Evolutionary conservation across 2,797 vertebrate species (phyloP), one percentile per base, ranked within the genome.

Genomic region (Sebastes steindachneri): DNA sequence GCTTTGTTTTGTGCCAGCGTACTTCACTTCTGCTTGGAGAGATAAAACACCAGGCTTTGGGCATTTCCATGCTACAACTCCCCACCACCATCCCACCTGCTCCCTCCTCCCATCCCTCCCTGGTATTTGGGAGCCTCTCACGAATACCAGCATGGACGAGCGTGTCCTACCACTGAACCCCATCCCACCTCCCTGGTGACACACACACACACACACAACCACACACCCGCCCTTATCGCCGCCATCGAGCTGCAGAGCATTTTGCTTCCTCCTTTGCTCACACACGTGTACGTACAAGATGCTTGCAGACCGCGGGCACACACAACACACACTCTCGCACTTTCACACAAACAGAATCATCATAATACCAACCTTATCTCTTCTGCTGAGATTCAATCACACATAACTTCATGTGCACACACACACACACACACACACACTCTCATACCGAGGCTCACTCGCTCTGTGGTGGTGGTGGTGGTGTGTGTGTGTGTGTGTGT

Each of bases 101-200:
- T 67, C 70, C 33, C 60, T 11, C 9, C 31, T 10, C 59, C 73
- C 48, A 74, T 84, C 83, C 86, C 54, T 1, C 86, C 89, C 73
- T 85, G 88, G 84, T 92, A 93, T 90, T 92, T 75, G 58, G 86
- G 86, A 92, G 90, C 85, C 91, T 96, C 93, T 96, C 94, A 95
- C 94, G 95, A 95, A 96, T 96, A 96, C 95, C 95, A 95, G 95
- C 95, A 96, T 96, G 89, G 79, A 83, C 35, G 26, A 81, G 68
- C 85, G 4, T 95, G 94, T 95, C 94, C 94, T 94, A 87, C 84
- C 93, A 92, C 85, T 96, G 95, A 96, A 96, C 95, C 95, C 88
- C 83, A 65, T 93, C 93, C 85, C 88, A 88, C 86, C 93, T 84
- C 73, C 75, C 75, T 79, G 59, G 29, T 79, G 75, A 88, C 85